Conservation (phyloP, 1,140 invertebrate genomes). For the Brachionus plicatilis region DNA sequence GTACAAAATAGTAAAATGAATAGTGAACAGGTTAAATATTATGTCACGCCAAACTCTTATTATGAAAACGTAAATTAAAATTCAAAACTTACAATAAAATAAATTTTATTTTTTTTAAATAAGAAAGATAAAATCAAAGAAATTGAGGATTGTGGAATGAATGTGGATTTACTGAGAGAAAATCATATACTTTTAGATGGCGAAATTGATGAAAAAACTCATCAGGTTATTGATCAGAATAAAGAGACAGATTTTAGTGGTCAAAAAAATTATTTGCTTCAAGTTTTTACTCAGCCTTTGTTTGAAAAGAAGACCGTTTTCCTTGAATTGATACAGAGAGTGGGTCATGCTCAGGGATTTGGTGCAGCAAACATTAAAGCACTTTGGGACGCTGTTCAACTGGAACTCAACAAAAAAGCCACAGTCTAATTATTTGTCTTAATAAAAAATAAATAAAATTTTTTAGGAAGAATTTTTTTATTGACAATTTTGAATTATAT, state of each 20-base stretch:
- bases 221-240: not conserved
- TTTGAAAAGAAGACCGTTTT: constrained; percentile 58
- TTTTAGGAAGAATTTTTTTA: not conserved
- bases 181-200: constrained; percentile 54
- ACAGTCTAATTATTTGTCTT: not conserved
- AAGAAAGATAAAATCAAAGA: constrained; percentile 33
- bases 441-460: constrained; percentile 10
- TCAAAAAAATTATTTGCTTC: constrained; percentile 57
- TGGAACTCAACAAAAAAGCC: constrained; percentile 13
- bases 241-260: not conserved
- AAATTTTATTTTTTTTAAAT: not conserved
- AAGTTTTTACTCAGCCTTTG: constrained; percentile 60
- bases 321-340: constrained; percentile 59
- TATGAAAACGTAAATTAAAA: not conserved
- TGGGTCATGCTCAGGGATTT: constrained; percentile 57
- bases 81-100: not conserved
- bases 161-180: constrained; percentile 42
- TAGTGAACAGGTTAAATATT: constrained; percentile 44
- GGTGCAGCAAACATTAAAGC: constrained; percentile 61
- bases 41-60: not conserved
- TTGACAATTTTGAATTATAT: not conserved
- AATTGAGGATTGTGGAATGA: constrained; percentile 23
- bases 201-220: constrained; percentile 48
- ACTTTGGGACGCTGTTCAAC: constrained; percentile 52
- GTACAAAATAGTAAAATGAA: constrained; percentile 47